Base-by-base conservation (phyloP, 2,797 vertebrate genomes). In the Pseudochromis fuscus region DNA sequence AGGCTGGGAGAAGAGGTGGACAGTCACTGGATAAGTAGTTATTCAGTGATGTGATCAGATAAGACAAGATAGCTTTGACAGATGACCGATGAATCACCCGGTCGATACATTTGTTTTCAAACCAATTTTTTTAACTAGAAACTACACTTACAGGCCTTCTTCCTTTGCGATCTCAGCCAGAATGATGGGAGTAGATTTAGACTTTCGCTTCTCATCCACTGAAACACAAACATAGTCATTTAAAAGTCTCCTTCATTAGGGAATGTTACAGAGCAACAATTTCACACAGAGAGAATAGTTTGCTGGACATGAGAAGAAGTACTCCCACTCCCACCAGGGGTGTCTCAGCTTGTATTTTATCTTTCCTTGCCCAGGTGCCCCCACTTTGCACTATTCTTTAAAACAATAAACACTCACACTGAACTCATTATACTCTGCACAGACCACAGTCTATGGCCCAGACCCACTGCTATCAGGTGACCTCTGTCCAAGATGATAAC, bases 121-220 rank as follows among this genome's bases (percentile, higher is more conserved):
- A 38, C 2, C 3, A 5, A 45, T 23, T 11, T 19, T 19, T n/a
- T 21, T 16, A 3, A 44, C 40, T 19, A 1, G 18, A 12, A 37
- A 42, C n/a, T 27, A 0, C 61, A 85, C 94, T 91, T 85, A 95
- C 95, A 95, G n/a, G 51, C 95, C 94, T 75, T 95, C 95, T 79
- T 95, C 95, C 57, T 93, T 94, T 16, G 84, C 91, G 4, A 95
- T 95, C 83, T 95, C 94, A 50, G 93, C 90, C 89, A 95, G 83
- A 72, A 95, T 94, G 66, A 93, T 10, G 0, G 93, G 94, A 13
- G 94, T 95, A 4, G 93, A 92, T 9, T 89, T 89, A 1, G 94
- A 82, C 58, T 92, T 95, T 18, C 94, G 86, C 72, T 82, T 93
- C 70, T 95, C 95, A 70, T 95, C 95, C 91, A 95, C 95, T 95